phyloP scores from a whole-genome alignment of 2,888 invertebrate species.

The Hydroisotoma schaefferi region DNA sequence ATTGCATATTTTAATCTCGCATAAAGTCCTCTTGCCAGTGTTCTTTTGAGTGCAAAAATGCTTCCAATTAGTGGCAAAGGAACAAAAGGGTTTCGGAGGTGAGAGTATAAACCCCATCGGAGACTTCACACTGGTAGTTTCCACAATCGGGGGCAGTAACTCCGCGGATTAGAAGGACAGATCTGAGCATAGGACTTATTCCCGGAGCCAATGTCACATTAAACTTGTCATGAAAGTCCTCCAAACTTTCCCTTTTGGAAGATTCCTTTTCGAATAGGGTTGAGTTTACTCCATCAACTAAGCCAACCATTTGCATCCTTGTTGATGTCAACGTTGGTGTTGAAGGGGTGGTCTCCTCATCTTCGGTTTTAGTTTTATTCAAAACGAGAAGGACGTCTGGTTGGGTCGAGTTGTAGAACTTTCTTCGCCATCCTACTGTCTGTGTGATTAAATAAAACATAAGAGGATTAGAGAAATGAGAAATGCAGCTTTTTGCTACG shows the following conservation, averaged over 20 bases:
- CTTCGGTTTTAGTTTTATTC: constrained; percentile 41
- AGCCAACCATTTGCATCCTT: too few relatives aligned
- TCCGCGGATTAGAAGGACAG: constrained; percentile 41
- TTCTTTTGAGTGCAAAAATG: too few relatives aligned
- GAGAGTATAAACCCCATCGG: constrained; percentile 41
- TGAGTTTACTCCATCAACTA: too few relatives aligned
- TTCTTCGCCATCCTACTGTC: constrained; percentile 47
- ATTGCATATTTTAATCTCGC: too few relatives aligned
- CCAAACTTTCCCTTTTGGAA: constrained; percentile 19
- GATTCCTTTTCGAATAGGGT: too few relatives aligned
- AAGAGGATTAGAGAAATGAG: too few relatives aligned
- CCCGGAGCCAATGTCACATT: constrained; percentile 48
- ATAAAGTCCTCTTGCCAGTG: too few relatives aligned
- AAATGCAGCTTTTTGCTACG: too few relatives aligned
- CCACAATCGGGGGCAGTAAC: constrained; percentile 43
- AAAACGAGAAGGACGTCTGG: constrained; percentile 45
- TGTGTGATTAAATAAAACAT: constrained; percentile 16
- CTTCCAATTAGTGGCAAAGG: constrained; percentile 46
- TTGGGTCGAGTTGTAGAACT: constrained; percentile 45
- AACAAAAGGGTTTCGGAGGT: constrained; percentile 47
- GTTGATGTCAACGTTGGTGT: too few relatives aligned
- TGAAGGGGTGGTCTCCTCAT: too few relatives aligned
- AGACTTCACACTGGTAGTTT: constrained; percentile 46
- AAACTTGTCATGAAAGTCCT: constrained; percentile 48
- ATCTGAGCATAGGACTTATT: constrained; percentile 46